Conservation (phyloP, 2,888 invertebrate genomes). For the Tetropium fuscum region DNA sequence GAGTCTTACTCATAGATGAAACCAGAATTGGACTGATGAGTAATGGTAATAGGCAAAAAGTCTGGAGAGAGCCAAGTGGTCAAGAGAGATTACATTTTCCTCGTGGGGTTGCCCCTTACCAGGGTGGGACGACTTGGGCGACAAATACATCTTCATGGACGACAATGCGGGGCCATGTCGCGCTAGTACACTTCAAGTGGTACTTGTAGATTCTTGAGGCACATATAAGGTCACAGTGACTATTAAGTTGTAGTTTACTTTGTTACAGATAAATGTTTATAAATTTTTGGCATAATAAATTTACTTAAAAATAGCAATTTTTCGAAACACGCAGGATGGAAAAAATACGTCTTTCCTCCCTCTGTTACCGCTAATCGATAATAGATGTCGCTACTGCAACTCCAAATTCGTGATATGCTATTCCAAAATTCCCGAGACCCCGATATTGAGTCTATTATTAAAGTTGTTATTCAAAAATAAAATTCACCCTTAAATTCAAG, state of each 20-base stretch:
- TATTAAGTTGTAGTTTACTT: neutral
- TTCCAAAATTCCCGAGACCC: no score
- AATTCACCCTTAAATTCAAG: no score
- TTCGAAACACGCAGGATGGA: no score
- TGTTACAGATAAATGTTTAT: neutral
- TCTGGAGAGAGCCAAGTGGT: constrained; percentile 31
- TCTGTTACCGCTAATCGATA: no score
- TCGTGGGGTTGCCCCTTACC: constrained; percentile 20
- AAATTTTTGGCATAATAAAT: neutral
- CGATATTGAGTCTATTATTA: no score
- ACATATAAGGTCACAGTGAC: neutral
- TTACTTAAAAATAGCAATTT: neutral
- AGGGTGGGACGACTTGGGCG: neutral
- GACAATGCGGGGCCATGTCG: neutral
- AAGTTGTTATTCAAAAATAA: no score
- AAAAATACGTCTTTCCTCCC: no score
- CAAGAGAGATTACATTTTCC: constrained; percentile 31
- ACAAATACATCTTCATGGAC: neutral
- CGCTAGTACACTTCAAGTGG: no score
- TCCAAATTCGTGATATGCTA: no score
- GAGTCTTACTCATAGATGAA: constrained; percentile 17
- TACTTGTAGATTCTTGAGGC: no score
- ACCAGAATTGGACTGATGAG: constrained; percentile 29
- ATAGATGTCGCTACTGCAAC: no score
- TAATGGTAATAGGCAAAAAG: constrained; percentile 29